Evolutionary conservation across 2,113 vertebrate species (phyloP).

Genomic region (Narcine bancroftii): DNA sequence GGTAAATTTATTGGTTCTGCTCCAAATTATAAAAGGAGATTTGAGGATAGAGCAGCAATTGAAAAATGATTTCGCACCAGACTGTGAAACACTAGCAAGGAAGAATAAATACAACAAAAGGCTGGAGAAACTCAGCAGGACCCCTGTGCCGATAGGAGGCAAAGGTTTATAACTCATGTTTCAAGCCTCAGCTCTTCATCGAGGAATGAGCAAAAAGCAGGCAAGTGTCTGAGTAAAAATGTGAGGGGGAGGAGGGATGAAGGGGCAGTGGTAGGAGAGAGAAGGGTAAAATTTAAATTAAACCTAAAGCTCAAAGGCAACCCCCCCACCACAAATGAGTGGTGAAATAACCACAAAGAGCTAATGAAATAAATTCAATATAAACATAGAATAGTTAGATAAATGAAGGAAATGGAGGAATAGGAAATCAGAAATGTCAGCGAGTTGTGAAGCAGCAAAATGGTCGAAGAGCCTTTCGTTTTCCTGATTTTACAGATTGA

Average conservation of each 20-base stretch:
- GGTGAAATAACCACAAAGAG: not conserved
- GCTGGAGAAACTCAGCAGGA: too few species aligned
- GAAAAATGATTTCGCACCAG: not conserved
- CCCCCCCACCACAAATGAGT: not conserved
- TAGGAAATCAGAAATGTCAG: not conserved
- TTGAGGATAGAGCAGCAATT: not conserved
- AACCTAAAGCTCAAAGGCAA: not conserved
- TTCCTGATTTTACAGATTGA: not conserved
- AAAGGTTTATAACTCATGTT: too few species aligned
- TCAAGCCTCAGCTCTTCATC: too few species aligned
- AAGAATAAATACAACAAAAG: too few species aligned
- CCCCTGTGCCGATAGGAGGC: too few species aligned
- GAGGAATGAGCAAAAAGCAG: too few species aligned
- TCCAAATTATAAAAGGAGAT: not conserved
- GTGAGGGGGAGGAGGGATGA: too few species aligned
- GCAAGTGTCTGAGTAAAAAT: too few species aligned
- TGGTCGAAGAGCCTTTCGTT: not conserved
- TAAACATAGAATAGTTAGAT: not conserved
- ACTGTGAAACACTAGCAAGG: not conserved
- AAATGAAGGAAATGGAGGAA: not conserved
- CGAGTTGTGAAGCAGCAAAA: not conserved
- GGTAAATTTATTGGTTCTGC: not conserved
- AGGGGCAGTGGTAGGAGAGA: too few species aligned
- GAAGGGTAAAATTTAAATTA: not conserved
- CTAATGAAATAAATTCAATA: not conserved